Conservation (phyloP, 2,797 vertebrate genomes). For the Coracias cyanogaster region DNA sequence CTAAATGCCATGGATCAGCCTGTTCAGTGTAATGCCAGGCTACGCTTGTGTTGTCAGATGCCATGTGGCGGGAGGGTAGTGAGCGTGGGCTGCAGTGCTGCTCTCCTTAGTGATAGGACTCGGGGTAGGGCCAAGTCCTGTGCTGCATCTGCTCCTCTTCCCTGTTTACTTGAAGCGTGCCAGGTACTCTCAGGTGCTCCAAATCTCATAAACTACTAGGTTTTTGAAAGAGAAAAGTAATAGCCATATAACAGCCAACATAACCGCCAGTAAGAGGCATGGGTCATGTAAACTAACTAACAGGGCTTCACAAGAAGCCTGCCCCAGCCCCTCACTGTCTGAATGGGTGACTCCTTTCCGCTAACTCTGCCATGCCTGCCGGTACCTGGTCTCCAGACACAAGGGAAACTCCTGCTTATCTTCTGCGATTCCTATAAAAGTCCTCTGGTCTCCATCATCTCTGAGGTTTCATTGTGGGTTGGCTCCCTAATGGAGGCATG, state of each 20-base stretch:
- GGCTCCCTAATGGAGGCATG: neutral
- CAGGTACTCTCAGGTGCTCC: neutral
- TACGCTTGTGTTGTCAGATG: accelerated
- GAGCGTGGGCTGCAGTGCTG: neutral
- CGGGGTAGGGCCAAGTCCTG: neutral
- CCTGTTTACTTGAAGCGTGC: neutral
- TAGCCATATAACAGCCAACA: neutral
- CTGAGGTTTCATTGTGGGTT: neutral
- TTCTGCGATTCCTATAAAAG: neutral
- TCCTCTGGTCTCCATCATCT: neutral
- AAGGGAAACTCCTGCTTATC: neutral
- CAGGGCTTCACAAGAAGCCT: neutral
- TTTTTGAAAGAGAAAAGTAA: neutral
- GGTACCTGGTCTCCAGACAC: neutral
- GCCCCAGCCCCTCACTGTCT: neutral
- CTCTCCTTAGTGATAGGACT: neutral
- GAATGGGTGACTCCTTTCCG: neutral
- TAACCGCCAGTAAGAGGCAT: neutral
- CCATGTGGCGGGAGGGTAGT: neutral
- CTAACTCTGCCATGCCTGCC: neutral
- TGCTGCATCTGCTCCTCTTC: neutral
- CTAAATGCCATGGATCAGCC: neutral
- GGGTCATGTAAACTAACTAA: neutral
- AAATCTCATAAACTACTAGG: neutral
- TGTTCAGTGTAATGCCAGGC: too few relatives aligned